phyloP scores from a whole-genome alignment of 2,113 vertebrate genomes.

The Oplegnathus fasciatus region DNA sequence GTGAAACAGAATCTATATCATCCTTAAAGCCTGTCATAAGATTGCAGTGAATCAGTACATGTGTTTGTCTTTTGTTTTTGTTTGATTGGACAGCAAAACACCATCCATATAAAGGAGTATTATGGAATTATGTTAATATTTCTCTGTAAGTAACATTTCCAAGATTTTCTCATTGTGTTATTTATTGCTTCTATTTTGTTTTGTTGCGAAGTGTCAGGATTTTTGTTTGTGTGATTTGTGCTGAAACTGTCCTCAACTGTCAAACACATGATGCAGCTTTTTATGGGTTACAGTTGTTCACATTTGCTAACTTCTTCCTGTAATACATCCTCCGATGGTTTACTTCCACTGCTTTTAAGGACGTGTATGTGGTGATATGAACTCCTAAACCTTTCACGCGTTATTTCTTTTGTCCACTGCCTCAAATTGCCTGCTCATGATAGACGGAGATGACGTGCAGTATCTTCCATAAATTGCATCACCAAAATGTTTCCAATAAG shows the following conservation, averaged over 20 bases:
- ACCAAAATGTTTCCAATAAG: slow-evolving; percentile 24
- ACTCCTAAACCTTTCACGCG: background rate
- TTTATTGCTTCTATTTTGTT: slow-evolving; percentile 44
- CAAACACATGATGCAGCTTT: slow-evolving; percentile 19
- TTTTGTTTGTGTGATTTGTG: slow-evolving; percentile 28
- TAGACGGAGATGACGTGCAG: background rate
- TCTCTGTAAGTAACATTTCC: slow-evolving; percentile 17
- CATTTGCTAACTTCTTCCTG: background rate
- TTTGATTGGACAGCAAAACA: slow-evolving; percentile 14
- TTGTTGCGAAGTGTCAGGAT: slow-evolving; percentile 22
- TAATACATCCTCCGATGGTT: slow-evolving; percentile 16
- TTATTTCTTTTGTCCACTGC: background rate
- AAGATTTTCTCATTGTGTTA: slow-evolving; percentile 14
- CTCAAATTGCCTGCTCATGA: slow-evolving; percentile 11
- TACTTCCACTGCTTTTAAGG: slow-evolving; percentile 27
- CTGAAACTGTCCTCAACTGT: slow-evolving; percentile 4
- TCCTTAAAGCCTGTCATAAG: slow-evolving; percentile 17
- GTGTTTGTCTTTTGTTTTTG: slow-evolving; percentile 30
- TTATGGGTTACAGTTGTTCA: background rate
- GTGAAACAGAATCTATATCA: slow-evolving; percentile 10
- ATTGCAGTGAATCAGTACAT: slow-evolving; percentile 49
- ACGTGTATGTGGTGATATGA: background rate
- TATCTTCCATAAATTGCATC: slow-evolving; percentile 27
- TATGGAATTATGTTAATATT: slow-evolving; percentile 17
- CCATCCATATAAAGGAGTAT: slow-evolving; percentile 12